A percentile compares a stretch with the other conserved stretches of the same genome.
Evolutionary conservation across 2,888 invertebrate genomes (phyloP).

Genomic region (Polietes domitor): DNA sequence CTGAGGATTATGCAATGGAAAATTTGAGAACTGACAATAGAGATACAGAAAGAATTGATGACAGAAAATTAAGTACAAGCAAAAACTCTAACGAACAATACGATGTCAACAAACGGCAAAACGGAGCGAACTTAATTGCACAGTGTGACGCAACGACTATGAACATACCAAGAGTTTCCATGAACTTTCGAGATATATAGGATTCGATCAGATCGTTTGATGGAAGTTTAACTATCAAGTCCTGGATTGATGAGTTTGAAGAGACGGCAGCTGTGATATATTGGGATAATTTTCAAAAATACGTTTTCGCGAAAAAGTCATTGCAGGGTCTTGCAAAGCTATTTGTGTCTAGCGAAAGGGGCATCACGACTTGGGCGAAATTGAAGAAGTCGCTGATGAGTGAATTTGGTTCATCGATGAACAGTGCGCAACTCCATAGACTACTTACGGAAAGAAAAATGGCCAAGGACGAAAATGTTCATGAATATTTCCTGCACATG

Average conservation of each 20-base stretch:
- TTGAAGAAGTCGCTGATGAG: slow-evolving; percentile 27
- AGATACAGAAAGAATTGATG: background rate
- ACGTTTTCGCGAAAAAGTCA: slow-evolving; percentile 56
- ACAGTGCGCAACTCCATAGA: slow-evolving; percentile 51
- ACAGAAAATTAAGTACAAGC: background rate
- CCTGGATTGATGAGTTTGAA: slow-evolving; percentile 50
- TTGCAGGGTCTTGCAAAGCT: slow-evolving; percentile 58
- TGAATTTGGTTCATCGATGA: slow-evolving; percentile 24
- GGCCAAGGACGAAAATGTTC: slow-evolving; percentile 29
- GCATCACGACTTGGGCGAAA: slow-evolving; percentile 28
- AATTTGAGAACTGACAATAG: background rate
- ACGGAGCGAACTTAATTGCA: background rate
- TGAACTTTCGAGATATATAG: slow-evolving; percentile 55
- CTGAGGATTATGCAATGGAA: background rate
- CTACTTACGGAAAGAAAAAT: slow-evolving; percentile 41
- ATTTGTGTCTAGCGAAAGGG: slow-evolving; percentile 58
- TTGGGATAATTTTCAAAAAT: slow-evolving; percentile 58
- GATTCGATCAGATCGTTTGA: slow-evolving; percentile 56
- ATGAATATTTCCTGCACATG: slow-evolving; percentile 53
- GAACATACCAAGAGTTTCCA: slow-evolving; percentile 27
- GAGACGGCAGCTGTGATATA: slow-evolving; percentile 51
- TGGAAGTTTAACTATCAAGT: slow-evolving; percentile 40
- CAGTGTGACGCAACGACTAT: background rate
- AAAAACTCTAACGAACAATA: background rate
- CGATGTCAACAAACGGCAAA: background rate